These are phyloP conservation scores for Lingula anatina DNA, from an alignment of 2,888 invertebrate species.

Conservation along the genomic window DNA sequence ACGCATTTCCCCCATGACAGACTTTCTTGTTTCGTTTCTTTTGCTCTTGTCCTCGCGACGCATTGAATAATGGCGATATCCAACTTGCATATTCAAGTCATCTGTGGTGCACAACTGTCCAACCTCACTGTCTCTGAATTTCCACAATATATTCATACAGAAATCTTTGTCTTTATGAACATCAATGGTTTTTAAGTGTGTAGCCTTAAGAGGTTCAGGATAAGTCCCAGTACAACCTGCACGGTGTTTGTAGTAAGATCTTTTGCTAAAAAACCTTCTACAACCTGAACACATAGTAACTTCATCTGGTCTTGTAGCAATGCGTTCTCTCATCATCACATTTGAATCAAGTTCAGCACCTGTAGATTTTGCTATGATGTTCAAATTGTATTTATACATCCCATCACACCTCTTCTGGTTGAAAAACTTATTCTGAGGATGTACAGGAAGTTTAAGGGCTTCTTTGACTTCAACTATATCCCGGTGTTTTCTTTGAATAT, in stretches of 20 bases:
- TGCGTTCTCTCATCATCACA: constrained; percentile 10
- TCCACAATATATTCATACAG: constrained; percentile 7
- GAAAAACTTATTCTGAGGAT: constrained; percentile 1
- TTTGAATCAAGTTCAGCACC: neutral
- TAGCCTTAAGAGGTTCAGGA: too few species aligned
- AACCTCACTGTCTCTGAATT: constrained; percentile 6
- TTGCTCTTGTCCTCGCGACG: constrained; percentile 6
- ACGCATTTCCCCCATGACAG: constrained; percentile 11
- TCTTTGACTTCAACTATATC: neutral
- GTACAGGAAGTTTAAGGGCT: neutral
- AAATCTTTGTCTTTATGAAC: constrained; percentile 8
- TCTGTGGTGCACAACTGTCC: constrained; percentile 1
- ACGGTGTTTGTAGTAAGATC: constrained; percentile 7
- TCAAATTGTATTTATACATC: constrained; percentile 1
- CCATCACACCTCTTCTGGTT: neutral
- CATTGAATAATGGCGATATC: constrained; percentile 6
- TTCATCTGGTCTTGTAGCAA: constrained; percentile 5
- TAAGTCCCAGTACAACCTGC: too few species aligned
- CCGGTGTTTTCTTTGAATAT: neutral
- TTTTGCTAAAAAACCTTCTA: constrained; percentile 6
- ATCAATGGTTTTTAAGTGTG: neutral
- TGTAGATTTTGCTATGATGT: neutral
- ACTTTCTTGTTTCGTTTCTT: constrained; percentile 6
- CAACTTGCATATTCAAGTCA: constrained; percentile 1
- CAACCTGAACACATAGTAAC: constrained; percentile 9